Evolutionary conservation across 1,140 invertebrate species (phyloP), one percentile per base, ranked within the genome.

Genomic region (Eciton burchellii): DNA sequence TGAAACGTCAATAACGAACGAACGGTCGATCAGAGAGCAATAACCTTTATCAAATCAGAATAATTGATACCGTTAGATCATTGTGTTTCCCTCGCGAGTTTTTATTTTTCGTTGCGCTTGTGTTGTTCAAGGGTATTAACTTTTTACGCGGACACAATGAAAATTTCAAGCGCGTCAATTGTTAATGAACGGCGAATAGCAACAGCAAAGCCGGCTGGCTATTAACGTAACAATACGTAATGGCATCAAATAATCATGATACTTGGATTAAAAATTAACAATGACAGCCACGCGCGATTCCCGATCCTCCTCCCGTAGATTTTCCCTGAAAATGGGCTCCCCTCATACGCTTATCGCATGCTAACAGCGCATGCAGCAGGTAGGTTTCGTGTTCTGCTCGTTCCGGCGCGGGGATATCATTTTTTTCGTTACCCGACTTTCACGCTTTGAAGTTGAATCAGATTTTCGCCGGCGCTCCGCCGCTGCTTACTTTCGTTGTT

Each of bases 401-500:
- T n/a, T n/a, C 21, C 45, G 11, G 21, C 21, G n/a, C 43, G 24
- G 5, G 43, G 6, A 35, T 35, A 24, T 3, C 21, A 16, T 26
- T 47, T 66, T 54, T 68, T 54, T 68, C 52, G 9, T 70, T 54
- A 70, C 1, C 14, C 19, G 43, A 70, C 52, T 21, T n/a, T n/a
- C 26, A 70, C 35, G 1, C n/a, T 29, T 16, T 19, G n/a, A 70
- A 70, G 66, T 70, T 54, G 52, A 19, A 68, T 49, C 24, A 70
- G 6, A 54, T 3, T 70, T 70, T 70, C 0, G 1, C 49, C 41
- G 29, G 47, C 16, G 5, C 45, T 43, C 19, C 29, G n/a, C 47
- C 47, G 68, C 43, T 71, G 57, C 26, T 56, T 49, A 56, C 60
- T 84, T 9, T 8, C 21, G 29, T 2, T 24, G 79, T 65, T 65